Evolutionary conservation across 2,113 vertebrate species (phyloP).

Genomic region (Nothocercus nigrocapillus): DNA sequence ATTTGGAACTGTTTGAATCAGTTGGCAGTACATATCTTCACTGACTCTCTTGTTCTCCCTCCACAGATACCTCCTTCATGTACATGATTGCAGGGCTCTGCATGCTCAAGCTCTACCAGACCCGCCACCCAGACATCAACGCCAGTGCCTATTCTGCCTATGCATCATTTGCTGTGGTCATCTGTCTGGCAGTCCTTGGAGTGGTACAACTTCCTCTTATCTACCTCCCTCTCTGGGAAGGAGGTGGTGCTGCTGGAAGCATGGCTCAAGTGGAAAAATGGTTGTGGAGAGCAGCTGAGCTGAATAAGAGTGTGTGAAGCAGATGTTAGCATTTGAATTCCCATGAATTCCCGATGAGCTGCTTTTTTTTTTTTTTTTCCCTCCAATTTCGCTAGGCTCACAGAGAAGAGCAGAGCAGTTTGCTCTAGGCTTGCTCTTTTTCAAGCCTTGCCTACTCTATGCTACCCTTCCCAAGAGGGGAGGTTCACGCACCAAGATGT

Average conservation of each 20-base stretch:
- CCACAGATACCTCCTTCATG: constrained; percentile 85
- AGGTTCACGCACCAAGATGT: neutral
- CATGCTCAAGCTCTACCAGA: constrained; percentile 87
- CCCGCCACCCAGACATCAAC: constrained; percentile 85
- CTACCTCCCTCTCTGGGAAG: neutral
- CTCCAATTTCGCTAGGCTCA: neutral
- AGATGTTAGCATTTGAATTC: neutral
- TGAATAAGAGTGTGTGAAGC: neutral
- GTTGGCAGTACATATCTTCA: neutral
- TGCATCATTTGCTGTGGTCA: constrained; percentile 81
- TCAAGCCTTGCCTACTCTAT: neutral
- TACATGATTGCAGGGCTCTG: constrained; percentile 86
- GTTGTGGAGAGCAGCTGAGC: neutral
- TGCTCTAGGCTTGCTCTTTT: neutral
- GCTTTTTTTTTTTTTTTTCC: neutral
- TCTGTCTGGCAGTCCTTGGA: constrained; percentile 82
- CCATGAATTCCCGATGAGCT: neutral
- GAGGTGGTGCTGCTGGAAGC: neutral
- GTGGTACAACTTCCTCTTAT: constrained; percentile 75
- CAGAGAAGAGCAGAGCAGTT: neutral
- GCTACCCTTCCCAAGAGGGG: neutral
- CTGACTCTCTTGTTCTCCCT: neutral
- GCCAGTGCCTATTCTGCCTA: constrained; percentile 85
- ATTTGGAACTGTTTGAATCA: neutral
- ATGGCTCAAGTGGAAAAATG: neutral